phyloP scores from a whole-genome alignment of 2,888 invertebrate genomes.

The Drosophila mayaguana region DNA sequence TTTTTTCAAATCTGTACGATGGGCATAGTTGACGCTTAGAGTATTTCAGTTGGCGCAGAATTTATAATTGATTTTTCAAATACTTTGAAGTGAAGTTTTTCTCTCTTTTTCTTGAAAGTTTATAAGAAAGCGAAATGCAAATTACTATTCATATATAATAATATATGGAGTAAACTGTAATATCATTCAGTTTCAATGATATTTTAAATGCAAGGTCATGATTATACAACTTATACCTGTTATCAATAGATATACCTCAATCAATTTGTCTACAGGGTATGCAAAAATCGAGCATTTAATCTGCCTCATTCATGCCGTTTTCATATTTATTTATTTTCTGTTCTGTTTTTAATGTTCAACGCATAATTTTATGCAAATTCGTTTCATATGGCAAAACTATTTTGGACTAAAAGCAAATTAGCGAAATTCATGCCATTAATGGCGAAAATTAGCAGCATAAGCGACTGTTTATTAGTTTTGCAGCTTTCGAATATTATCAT shows the following conservation, averaged over 20 bases:
- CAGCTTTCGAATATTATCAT: neutral
- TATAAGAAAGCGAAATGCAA: too few species aligned
- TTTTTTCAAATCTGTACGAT: conserved; percentile 3
- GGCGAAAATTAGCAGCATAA: conserved; percentile 8
- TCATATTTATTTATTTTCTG: neutral
- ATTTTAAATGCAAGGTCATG: too few species aligned
- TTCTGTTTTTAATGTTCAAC: conserved; percentile 6
- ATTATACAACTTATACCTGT: too few species aligned
- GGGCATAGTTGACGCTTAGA: neutral
- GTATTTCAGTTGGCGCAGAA: too few species aligned
- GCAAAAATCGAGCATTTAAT: too few species aligned
- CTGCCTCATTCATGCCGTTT: neutral
- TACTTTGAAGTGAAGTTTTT: too few species aligned
- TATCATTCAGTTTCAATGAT: too few species aligned
- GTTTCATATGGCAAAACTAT: conserved; percentile 6
- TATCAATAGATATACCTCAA: too few species aligned
- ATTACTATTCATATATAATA: too few species aligned
- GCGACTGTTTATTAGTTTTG: conserved; percentile 5
- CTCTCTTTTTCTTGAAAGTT: too few species aligned
- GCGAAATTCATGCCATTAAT: conserved; percentile 7
- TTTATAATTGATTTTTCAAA: neutral
- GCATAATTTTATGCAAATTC: neutral
- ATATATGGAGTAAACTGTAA: too few species aligned
- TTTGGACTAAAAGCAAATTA: conserved; percentile 12
- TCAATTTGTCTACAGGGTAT: neutral